A percentile compares a stretch with the other conserved stretches of the same genome.
Evolutionary conservation across 2,797 vertebrate species (phyloP).

Genomic region (Hoplostethus atlanticus): DNA sequence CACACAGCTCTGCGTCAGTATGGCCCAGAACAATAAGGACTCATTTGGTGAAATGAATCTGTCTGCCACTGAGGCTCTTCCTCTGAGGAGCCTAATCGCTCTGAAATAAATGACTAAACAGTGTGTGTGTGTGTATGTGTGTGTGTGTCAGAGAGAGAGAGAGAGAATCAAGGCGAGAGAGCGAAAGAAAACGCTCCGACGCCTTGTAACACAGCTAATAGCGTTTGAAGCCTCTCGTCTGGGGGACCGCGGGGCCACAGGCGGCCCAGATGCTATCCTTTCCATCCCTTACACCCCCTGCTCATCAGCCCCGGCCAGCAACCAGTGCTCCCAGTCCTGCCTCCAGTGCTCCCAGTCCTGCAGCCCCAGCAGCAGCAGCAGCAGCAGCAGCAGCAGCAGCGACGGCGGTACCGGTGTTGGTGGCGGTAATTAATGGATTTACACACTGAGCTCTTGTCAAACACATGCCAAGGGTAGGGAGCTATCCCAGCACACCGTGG

Average conservation of each 20-base stretch:
- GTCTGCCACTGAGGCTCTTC: conserved; percentile 62
- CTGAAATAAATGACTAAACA: conserved; percentile 68
- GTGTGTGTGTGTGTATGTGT: conserved; percentile 17
- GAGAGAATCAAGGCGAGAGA: background rate
- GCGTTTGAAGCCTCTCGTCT: conserved; percentile 6
- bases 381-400: conserved; percentile 9
- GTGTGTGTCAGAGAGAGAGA: conserved; percentile 13
- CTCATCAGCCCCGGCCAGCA: conserved; percentile 13
- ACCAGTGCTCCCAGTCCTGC: conserved; percentile 26
- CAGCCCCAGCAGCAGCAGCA: background rate
- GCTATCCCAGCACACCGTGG: conserved; percentile 65
- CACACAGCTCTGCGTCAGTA: conserved; percentile 50
- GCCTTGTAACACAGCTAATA: conserved; percentile 10
- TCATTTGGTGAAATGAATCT: conserved; percentile 71
- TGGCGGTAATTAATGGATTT: conserved; percentile 80
- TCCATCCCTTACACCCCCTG: conserved; percentile 2
- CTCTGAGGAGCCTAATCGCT: conserved; percentile 59
- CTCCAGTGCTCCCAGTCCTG: conserved; percentile 8
- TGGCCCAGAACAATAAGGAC: conserved; percentile 63
- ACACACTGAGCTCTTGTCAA: conserved; percentile 79
- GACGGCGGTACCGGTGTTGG: conserved; percentile 25
- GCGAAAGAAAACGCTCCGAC: background rate
- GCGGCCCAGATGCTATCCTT: conserved; percentile 23
- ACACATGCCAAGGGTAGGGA: conserved; percentile 74
- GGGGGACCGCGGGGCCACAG: background rate